Evolutionary conservation across 2,888 invertebrate genomes (phyloP).

Genomic region (Microdon myrmicae): DNA sequence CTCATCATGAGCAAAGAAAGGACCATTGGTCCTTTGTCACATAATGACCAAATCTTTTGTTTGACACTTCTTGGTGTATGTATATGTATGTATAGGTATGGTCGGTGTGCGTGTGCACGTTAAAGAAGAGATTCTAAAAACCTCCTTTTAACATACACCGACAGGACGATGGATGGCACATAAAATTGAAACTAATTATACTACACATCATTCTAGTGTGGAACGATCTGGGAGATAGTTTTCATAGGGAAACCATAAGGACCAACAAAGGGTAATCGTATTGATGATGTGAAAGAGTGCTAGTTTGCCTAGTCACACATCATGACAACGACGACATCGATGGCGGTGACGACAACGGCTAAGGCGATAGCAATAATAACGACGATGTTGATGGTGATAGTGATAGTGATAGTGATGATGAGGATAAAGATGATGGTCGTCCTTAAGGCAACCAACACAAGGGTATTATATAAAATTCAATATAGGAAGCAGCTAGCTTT

Average conservation of each 20-base stretch:
- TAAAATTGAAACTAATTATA: slow-evolving; percentile 53
- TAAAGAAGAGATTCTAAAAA: slow-evolving; percentile 26
- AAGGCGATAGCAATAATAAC: slow-evolving; percentile 3
- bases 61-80: slow-evolving; percentile 5
- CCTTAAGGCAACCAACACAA: slow-evolving; percentile 26
- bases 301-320: slow-evolving; percentile 40
- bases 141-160: too few species aligned
- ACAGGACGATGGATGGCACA: slow-evolving; percentile 26
- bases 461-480: slow-evolving; percentile 47
- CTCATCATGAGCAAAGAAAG: slow-evolving; percentile 40
- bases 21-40: slow-evolving; percentile 39
- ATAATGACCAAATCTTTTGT: slow-evolving; percentile 47
- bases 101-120: slow-evolving; percentile 10
- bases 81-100: slow-evolving; percentile 1
- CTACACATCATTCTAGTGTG: slow-evolving; percentile 46
- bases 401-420: slow-evolving; percentile 5
- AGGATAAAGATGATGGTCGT: slow-evolving; percentile 40
- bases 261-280: slow-evolving; percentile 25
- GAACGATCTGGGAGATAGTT: slow-evolving; percentile 43
- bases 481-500: slow-evolving; percentile 43
- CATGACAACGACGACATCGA: slow-evolving; percentile 7
- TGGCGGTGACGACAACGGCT: slow-evolving; percentile 13
- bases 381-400: slow-evolving; percentile 1
- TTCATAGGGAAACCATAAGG: slow-evolving; percentile 29
- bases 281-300: slow-evolving; percentile 36